phyloP scores from a whole-genome alignment of 1,140 invertebrate genomes.

The Brachionus koreanus region DNA sequence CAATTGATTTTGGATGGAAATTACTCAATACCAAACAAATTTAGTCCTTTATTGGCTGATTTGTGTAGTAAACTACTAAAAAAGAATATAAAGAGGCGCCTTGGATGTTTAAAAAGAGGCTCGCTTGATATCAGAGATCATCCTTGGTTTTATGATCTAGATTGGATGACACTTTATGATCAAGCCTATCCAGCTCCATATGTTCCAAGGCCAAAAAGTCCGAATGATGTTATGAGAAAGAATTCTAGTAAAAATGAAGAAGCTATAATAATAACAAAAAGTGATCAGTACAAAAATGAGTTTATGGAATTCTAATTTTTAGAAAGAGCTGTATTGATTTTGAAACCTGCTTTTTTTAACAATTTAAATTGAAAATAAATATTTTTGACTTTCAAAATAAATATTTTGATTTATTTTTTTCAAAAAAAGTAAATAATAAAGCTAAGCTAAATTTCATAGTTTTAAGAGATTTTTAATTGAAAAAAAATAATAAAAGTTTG shows the following conservation, averaged over 20 bases:
- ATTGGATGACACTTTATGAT: slow-evolving; percentile 17
- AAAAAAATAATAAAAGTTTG: too few species aligned
- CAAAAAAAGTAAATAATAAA: too few species aligned
- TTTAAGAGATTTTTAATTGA: too few species aligned
- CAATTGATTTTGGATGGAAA: slow-evolving; percentile 45
- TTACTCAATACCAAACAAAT: background rate
- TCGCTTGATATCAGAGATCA: slow-evolving; percentile 6
- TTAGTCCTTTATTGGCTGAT: background rate
- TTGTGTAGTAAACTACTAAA: background rate
- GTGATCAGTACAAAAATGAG: background rate
- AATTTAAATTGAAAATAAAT: too few species aligned
- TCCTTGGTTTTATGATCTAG: slow-evolving; percentile 2
- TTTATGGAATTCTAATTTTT: background rate
- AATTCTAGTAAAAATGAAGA: background rate
- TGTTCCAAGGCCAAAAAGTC: background rate
- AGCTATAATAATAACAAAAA: background rate
- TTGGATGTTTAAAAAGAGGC: background rate
- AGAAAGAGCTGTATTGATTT: background rate
- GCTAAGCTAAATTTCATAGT: too few species aligned
- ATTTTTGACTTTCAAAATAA: too few species aligned
- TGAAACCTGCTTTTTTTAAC: too few species aligned
- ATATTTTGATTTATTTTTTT: too few species aligned
- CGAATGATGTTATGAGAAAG: background rate
- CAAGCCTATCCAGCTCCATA: background rate
- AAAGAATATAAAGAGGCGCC: background rate